Evolutionary conservation across 1,140 invertebrate species (phyloP), one percentile per base, ranked within the genome.

Genomic region (Spodoptera frugiperda): DNA sequence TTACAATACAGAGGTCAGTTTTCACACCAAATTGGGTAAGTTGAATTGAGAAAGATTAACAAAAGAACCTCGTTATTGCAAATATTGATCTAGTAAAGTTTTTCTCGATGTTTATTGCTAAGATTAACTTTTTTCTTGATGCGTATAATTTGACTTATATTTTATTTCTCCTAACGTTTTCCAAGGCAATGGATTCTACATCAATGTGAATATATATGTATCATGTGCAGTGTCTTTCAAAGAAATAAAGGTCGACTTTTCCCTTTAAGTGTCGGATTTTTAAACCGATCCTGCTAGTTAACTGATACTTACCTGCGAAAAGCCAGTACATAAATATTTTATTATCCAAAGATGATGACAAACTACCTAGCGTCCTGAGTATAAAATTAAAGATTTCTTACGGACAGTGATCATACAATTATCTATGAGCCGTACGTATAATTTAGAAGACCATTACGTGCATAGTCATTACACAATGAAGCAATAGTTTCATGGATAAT

Each of bases 1-100:
- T 39, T 46, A 76, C 61, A 51, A 68, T 46, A 54, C 17, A 68
- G 46, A 70, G 75, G 77, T 79, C 73, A 73, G 59, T 78, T 76
- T 82, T 80, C 70, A 76, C 68, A 49, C 39, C 57, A 78, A 77
- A 77, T 81, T 82, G 70, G 10, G 74, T 46, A 76, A 81, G 57
- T 17, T 21, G 12, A 11, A 65, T 77, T 77, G 54, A 48, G 74
- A 68, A 77, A 73, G 49, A 21, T 15, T 17, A 57, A 39, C 71
- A 70, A 70, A 48, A 75, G 51, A 63, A 21, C 12, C 17, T 57
- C 48, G 15, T 21, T 61, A 61, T 61, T 30, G 55, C 54, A 49
- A 73, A 59, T 61, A 73, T 30, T 55, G 55, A 61, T 73, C 71
- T 48, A 30, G 15, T 15, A 19, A 8, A 44, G n/a, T 73, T 73